These are phyloP conservation scores for Prenolepis imparis DNA, from an alignment of 2,888 invertebrate genomes.

Conservation along the genomic window DNA sequence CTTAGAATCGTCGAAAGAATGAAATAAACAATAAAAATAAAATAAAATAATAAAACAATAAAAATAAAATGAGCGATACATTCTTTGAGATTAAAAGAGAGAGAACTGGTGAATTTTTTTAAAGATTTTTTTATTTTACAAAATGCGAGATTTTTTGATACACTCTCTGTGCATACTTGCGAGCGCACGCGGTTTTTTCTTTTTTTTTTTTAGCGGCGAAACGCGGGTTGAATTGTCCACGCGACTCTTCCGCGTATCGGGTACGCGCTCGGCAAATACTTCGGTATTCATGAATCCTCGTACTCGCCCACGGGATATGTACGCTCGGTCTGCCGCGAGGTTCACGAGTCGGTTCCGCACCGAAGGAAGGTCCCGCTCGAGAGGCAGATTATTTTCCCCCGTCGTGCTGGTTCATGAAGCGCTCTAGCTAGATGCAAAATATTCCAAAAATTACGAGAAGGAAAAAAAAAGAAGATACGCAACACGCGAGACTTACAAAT, in stretches of 20 bases:
- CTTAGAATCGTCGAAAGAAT: not conserved
- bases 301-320: constrained; percentile 79
- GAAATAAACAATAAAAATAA: too few species aligned
- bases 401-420: not conserved
- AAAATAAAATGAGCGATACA: not conserved
- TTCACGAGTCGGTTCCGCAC: constrained; percentile 20
- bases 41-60: too few species aligned
- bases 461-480: not conserved
- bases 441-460: not conserved
- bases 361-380: constrained; percentile 42
- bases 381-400: constrained; percentile 66
- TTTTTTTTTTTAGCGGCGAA: not conserved
- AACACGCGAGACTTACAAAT: not conserved
- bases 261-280: constrained; percentile 82
- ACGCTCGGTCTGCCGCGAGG: constrained; percentile 69
- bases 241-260: constrained; percentile 64
- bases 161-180: constrained; percentile 10
- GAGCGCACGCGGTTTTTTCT: not conserved
- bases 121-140: not conserved
- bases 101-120: not conserved
- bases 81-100: not conserved
- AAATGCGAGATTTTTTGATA: not conserved
- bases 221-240: constrained; percentile 34
- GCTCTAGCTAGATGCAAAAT: constrained; percentile 6
- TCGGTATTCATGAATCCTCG: constrained; percentile 83